Evolutionary conservation across 2,113 vertebrate genomes (phyloP).

Genomic region (Chlamydotis undulata): DNA sequence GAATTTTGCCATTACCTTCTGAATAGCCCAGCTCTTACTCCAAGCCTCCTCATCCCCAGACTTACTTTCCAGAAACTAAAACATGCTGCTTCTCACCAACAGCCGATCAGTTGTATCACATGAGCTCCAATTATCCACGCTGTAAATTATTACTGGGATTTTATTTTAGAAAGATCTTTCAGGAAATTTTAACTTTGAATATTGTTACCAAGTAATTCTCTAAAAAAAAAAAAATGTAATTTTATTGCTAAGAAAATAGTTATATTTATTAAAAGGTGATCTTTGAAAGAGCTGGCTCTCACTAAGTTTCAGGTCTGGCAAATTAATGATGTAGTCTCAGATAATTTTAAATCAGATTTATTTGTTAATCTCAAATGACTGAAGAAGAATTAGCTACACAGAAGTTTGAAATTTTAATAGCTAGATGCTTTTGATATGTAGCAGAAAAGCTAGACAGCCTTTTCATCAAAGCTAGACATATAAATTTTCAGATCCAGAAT

Average conservation of each 20-base stretch:
- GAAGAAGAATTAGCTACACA: slow-evolving; percentile 17
- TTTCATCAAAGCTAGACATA: neutral
- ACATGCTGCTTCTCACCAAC: neutral
- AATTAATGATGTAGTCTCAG: neutral
- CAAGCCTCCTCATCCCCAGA: neutral
- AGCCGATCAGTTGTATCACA: neutral
- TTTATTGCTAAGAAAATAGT: neutral
- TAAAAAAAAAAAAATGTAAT: neutral
- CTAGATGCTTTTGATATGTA: neutral
- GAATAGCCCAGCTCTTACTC: neutral
- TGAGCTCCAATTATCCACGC: neutral
- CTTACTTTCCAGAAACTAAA: neutral
- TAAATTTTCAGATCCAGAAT: neutral
- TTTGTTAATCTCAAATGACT: neutral
- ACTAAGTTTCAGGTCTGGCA: neutral
- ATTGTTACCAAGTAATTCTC: neutral
- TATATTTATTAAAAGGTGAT: neutral
- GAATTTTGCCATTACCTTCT: neutral
- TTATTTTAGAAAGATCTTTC: neutral
- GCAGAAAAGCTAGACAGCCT: slow-evolving; percentile 17
- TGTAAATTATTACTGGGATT: neutral
- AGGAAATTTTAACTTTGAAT: neutral
- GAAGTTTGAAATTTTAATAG: slow-evolving; percentile 35
- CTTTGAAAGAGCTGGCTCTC: neutral
- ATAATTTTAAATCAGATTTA: slow-evolving; percentile 17